Evolutionary conservation across 2,888 invertebrate genomes (phyloP), one percentile per base, ranked within the genome.

Genomic region (Strigamia crassipes): DNA sequence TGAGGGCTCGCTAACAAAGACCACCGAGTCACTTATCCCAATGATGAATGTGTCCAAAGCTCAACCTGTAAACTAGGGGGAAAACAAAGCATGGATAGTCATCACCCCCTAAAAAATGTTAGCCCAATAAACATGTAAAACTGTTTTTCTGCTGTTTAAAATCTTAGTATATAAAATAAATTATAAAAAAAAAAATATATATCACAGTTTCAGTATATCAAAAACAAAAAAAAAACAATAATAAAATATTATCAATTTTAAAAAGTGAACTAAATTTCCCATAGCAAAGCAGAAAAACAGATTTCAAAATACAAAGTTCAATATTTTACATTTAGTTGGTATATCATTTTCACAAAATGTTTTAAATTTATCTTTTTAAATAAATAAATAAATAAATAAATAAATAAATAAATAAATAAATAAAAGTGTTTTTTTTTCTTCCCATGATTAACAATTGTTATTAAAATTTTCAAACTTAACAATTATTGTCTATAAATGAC

Each of bases 41-140:
- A 23, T 73, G 81, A 42, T 78, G 81, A 81, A 23, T 77, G 73
- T 81, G 42, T 46, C 81, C 27, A 66, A 66, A 82, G 83, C 80
- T 83, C 82, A 80, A 78, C 83, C 83, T 83, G 83, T 83, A 78
- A 83, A 83, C 83, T 83, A 82, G 83, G 83, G 83, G 82, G 78
- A 82, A 73, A 83, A 83, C 77, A 83, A 83, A 82, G 73, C 61
- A 83, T 78, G 82, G 82, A 83, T 82, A 79, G 83, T 79, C 66
- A 81, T 82, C 80, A 27, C 80, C 82, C 82, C 81, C 27, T 80
- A 42, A 51, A 51, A 79, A 41, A 78, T n/a, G n/a, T 23, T 15
- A 79, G 27, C 73, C 41, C 27, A 15, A 79, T 27, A 77, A 77
- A 15, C 8, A 41, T 15, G 9, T 10, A 42, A 42, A 42, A 38